These are phyloP conservation scores for Ophion obscuratus DNA, from an alignment of 2,888 invertebrate genomes.

Conservation along the genomic window DNA sequence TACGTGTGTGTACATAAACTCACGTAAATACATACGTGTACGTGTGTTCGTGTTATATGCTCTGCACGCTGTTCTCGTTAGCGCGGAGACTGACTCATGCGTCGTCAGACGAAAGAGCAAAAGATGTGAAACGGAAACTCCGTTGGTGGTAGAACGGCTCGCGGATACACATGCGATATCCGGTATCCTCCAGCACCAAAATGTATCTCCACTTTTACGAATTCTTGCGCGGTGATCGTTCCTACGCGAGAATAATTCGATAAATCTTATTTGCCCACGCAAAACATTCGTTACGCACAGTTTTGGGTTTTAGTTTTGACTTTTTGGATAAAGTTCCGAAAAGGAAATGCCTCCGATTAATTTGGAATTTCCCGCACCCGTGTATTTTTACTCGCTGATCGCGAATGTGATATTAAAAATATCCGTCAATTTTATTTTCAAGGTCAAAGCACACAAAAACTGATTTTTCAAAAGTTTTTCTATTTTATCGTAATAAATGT, in stretches of 20 bases:
- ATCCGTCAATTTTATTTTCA: too few species aligned
- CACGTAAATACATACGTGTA: constrained; percentile 42
- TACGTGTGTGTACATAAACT: constrained; percentile 9
- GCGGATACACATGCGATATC: constrained; percentile 10
- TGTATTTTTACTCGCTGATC: too few species aligned
- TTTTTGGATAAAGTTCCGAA: too few species aligned
- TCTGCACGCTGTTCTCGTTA: constrained; percentile 53
- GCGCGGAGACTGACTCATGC: constrained; percentile 44
- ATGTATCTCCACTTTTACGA: not conserved
- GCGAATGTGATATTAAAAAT: too few species aligned
- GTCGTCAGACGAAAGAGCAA: constrained; percentile 18
- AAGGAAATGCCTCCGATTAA: too few species aligned
- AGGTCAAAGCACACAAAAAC: too few species aligned
- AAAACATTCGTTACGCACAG: too few species aligned
- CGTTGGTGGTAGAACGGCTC: constrained; percentile 6
- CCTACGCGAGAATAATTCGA: not conserved
- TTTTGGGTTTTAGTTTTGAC: too few species aligned
- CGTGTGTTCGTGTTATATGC: not conserved
- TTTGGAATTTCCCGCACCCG: too few species aligned
- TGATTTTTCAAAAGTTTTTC: too few species aligned
- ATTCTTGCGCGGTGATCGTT: not conserved
- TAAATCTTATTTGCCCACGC: too few species aligned
- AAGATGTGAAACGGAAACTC: constrained; percentile 4
- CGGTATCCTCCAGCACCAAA: not conserved
- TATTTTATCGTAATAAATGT: too few species aligned